Evolutionary conservation across 2,113 vertebrate genomes (phyloP).

Genomic region (Saiga tatarica): DNA sequence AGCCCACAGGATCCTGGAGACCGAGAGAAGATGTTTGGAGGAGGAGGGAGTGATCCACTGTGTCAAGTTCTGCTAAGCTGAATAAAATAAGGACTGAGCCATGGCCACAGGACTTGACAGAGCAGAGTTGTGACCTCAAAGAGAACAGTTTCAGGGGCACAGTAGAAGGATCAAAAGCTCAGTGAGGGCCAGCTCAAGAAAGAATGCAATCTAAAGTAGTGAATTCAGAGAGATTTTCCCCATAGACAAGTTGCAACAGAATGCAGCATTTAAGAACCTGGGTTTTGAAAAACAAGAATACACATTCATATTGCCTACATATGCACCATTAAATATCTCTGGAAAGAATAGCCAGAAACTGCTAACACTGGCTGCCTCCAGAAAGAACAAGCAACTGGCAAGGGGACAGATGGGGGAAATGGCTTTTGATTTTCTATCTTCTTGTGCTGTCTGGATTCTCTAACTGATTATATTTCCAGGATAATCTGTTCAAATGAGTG

Average conservation of each 20-base stretch:
- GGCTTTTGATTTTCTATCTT: slow-evolving; percentile 7
- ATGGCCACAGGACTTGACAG: not conserved
- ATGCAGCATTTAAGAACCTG: not conserved
- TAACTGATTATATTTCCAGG: not conserved
- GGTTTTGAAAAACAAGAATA: not conserved
- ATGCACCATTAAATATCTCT: not conserved
- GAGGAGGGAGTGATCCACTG: not conserved
- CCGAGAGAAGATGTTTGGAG: not conserved
- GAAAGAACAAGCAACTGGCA: not conserved
- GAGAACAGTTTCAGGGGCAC: not conserved
- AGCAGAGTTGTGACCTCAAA: not conserved
- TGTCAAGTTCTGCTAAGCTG: not conserved
- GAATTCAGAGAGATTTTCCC: not conserved
- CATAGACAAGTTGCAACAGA: not conserved
- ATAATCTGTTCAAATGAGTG: not conserved
- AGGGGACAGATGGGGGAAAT: not conserved
- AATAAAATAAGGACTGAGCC: not conserved
- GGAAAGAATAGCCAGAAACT: not conserved
- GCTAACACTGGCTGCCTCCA: not conserved
- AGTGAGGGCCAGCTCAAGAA: not conserved
- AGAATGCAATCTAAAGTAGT: not conserved
- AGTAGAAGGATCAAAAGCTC: not conserved
- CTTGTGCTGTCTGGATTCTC: slow-evolving; percentile 5
- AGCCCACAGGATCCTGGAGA: not conserved
- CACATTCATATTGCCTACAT: not conserved